Conservation (phyloP, 2,888 invertebrate genomes). For the Choreutis nemorana region DNA sequence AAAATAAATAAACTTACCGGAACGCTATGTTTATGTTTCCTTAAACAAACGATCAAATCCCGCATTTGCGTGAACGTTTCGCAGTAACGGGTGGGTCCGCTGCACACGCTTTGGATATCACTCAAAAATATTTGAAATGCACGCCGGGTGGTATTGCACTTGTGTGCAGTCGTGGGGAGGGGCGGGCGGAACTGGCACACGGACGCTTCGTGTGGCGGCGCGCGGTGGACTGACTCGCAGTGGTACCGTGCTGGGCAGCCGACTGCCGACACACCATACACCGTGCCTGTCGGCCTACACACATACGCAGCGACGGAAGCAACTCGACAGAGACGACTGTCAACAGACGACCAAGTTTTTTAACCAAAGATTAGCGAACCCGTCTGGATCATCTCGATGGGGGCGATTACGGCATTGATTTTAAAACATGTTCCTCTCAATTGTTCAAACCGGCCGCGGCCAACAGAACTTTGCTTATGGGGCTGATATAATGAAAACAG, state of each 20-base stretch:
- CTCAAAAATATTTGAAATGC: slow-evolving; percentile 1
- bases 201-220: slow-evolving; percentile 29
- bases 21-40: slow-evolving; percentile 54
- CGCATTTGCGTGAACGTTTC: slow-evolving; percentile 42
- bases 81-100: too few species aligned
- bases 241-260: not conserved
- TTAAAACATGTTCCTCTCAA: not conserved
- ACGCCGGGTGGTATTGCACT: slow-evolving; percentile 23
- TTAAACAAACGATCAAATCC: slow-evolving; percentile 34
- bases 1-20: slow-evolving; percentile 46
- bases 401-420: slow-evolving; percentile 10
- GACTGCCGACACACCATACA: slow-evolving; percentile 3
- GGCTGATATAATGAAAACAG: too few species aligned
- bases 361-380: too few species aligned
- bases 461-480: too few species aligned
- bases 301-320: too few species aligned
- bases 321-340: too few species aligned
- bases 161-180: slow-evolving; percentile 30
- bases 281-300: not conserved
- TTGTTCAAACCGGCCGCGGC: slow-evolving; percentile 8
- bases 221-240: slow-evolving; percentile 34
- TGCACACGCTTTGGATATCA: not conserved
- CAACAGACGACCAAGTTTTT: too few species aligned
- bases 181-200: slow-evolving; percentile 19
- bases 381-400: slow-evolving; percentile 19